Percentiles rank a stretch among this genome's conserved stretches.
phyloP scores from a whole-genome alignment of 1,140 invertebrate species.

The Drosophila lacertosa region DNA sequence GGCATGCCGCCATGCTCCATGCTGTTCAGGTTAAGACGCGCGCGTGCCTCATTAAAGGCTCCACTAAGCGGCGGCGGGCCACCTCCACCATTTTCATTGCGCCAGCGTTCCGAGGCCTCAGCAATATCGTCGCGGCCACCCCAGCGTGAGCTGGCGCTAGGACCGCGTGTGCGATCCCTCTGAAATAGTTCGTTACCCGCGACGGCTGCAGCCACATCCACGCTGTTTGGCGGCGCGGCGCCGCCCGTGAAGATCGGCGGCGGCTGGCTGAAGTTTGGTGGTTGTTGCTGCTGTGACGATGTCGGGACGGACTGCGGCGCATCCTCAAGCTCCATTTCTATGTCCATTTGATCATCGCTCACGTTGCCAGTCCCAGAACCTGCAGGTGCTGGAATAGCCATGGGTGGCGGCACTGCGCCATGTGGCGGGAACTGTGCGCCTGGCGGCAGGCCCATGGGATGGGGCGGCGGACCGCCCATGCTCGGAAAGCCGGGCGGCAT shows the following conservation, averaged over 20 bases:
- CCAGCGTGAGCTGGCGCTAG: constrained; percentile 59
- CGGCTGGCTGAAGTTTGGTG: constrained; percentile 75
- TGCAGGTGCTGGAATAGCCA: constrained; percentile 42
- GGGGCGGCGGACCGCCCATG: constrained; percentile 84
- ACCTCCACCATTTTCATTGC: constrained; percentile 59
- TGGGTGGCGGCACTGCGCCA: constrained; percentile 53
- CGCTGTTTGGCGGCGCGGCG: constrained; percentile 27
- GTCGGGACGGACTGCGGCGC: constrained; percentile 41
- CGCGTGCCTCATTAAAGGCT: constrained; percentile 67
- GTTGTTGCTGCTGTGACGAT: constrained; percentile 27
- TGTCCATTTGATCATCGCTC: constrained; percentile 88
- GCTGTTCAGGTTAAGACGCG: constrained; percentile 65
- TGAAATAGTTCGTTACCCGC: constrained; percentile 65
- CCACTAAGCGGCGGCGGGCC: constrained; percentile 42
- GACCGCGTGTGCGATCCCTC: constrained; percentile 51
- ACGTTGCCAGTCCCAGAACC: constrained; percentile 47
- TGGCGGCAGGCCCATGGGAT: constrained; percentile 76
- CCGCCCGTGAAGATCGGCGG: constrained; percentile 50
- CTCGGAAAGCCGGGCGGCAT: constrained; percentile 85
- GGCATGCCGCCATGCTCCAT: constrained; percentile 65
- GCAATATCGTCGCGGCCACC: constrained; percentile 63
- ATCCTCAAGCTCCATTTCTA: constrained; percentile 87
- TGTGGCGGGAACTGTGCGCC: constrained; percentile 84
- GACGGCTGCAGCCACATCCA: constrained; percentile 44
- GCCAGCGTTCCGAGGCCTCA: constrained; percentile 62